A percentile compares a stretch with the other conserved stretches of the same genome.
Conservation (phyloP, 2,113 vertebrate species). For the Poecilia latipinna region DNA sequence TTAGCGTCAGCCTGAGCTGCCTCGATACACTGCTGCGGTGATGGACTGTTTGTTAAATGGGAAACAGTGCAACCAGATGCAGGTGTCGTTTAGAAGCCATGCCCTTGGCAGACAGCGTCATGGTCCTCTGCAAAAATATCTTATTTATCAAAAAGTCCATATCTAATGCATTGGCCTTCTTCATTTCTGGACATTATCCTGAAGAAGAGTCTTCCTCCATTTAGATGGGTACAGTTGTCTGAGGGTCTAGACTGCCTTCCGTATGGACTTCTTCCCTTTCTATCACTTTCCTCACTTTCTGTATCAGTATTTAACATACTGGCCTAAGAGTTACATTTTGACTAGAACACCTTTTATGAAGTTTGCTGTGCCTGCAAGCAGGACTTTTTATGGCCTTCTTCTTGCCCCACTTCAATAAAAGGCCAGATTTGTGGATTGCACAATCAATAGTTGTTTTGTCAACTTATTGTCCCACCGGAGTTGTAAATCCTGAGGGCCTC, state of each 20-base stretch:
- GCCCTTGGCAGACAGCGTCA: constrained; percentile 43
- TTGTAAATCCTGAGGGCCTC: no score
- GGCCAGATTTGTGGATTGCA: no score
- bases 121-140: constrained; percentile 56
- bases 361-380: no score
- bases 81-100: constrained; percentile 52
- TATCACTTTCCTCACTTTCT: background rate
- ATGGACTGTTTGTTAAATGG: constrained; percentile 55
- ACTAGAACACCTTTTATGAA: no score
- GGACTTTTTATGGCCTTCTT: no score
- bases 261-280: no score
- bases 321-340: no score
- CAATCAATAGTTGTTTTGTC: no score
- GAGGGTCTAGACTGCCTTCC: background rate
- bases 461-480: no score
- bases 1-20: constrained; percentile 41
- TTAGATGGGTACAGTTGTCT: constrained; percentile 3
- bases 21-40: constrained; percentile 32
- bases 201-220: constrained; percentile 46
- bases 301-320: no score
- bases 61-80: constrained; percentile 47
- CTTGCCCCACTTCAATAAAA: no score
- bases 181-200: constrained; percentile 55
- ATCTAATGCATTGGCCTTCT: constrained; percentile 49
- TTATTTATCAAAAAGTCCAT: constrained; percentile 52